Evolutionary conservation across 2,888 invertebrate species (phyloP).

Genomic region (Euspilapteryx auroguttella): DNA sequence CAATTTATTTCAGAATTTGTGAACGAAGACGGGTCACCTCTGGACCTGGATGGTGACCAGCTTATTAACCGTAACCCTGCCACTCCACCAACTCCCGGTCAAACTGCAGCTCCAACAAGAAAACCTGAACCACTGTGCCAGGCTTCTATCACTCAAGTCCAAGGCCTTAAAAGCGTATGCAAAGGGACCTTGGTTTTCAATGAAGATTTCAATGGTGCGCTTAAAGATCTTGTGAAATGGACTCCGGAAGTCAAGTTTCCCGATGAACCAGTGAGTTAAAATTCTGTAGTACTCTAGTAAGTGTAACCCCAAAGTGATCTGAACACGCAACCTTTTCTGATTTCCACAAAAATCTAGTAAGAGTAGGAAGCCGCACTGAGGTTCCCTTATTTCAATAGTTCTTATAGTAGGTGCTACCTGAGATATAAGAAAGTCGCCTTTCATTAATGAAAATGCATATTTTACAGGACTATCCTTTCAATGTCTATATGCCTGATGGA

Average conservation of each 20-base stretch:
- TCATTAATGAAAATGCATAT: not conserved
- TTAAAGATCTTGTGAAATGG: constrained; percentile 42
- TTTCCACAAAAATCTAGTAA: too few species aligned
- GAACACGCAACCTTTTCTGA: too few species aligned
- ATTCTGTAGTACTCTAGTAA: too few species aligned
- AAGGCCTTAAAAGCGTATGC: constrained; percentile 30
- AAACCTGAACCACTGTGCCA: constrained; percentile 14
- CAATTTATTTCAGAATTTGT: constrained; percentile 36
- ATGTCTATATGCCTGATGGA: constrained; percentile 63
- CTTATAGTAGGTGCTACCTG: too few species aligned
- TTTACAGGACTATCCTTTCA: constrained; percentile 69
- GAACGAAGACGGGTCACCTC: constrained; percentile 25
- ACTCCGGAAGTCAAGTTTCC: constrained; percentile 56
- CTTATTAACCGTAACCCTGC: constrained; percentile 4
- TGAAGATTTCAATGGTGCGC: constrained; percentile 51
- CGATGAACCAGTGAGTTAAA: constrained; percentile 57
- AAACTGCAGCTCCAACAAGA: not conserved
- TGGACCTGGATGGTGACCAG: constrained; percentile 11
- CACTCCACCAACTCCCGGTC: constrained; percentile 1
- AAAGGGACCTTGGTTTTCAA: constrained; percentile 60
- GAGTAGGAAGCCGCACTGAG: too few species aligned
- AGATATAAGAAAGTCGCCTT: too few species aligned
- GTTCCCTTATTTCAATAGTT: too few species aligned
- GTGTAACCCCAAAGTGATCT: too few species aligned
- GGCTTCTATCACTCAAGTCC: constrained; percentile 20